phyloP scores from a whole-genome alignment of 1,140 invertebrate genomes.

The Bombus polaris region DNA sequence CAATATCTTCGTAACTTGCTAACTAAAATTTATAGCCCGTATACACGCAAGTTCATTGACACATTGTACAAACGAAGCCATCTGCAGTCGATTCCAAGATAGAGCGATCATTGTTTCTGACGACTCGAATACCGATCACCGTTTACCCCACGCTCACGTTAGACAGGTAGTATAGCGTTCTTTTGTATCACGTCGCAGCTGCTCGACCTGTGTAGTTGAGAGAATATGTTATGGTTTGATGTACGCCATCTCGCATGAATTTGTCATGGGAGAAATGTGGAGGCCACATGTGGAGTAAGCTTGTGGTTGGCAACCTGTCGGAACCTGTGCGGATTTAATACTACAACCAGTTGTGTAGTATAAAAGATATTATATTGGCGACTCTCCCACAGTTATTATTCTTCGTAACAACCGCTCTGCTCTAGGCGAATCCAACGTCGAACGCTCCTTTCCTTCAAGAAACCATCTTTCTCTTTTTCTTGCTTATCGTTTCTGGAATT shows the following conservation, averaged over 20 bases:
- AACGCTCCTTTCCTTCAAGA: background rate
- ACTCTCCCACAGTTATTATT: conserved; percentile 18
- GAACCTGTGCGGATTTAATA: conserved; percentile 59
- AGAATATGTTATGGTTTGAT: conserved; percentile 51
- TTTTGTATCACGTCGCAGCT: conserved; percentile 27
- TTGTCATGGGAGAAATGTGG: conserved; percentile 56
- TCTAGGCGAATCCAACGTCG: conserved; percentile 1
- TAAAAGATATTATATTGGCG: conserved; percentile 1
- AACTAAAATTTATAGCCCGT: background rate
- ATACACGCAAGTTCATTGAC: background rate
- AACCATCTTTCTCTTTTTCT: background rate
- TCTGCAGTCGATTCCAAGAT: background rate
- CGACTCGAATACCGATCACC: conserved; percentile 15
- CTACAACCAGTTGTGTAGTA: conserved; percentile 25
- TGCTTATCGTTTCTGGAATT: too few relatives aligned
- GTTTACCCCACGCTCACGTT: background rate
- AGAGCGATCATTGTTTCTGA: conserved; percentile 20
- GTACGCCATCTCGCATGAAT: conserved; percentile 39
- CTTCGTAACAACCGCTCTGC: background rate
- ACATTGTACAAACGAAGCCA: background rate
- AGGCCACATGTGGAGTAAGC: conserved; percentile 41
- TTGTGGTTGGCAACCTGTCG: conserved; percentile 64
- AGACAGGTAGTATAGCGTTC: conserved; percentile 28
- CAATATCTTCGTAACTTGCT: background rate
- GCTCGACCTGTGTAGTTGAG: conserved; percentile 10